Evolutionary conservation across 2,797 vertebrate species (phyloP), one percentile per base, ranked within the genome.

Genomic region (Anisognathus igniventris): DNA sequence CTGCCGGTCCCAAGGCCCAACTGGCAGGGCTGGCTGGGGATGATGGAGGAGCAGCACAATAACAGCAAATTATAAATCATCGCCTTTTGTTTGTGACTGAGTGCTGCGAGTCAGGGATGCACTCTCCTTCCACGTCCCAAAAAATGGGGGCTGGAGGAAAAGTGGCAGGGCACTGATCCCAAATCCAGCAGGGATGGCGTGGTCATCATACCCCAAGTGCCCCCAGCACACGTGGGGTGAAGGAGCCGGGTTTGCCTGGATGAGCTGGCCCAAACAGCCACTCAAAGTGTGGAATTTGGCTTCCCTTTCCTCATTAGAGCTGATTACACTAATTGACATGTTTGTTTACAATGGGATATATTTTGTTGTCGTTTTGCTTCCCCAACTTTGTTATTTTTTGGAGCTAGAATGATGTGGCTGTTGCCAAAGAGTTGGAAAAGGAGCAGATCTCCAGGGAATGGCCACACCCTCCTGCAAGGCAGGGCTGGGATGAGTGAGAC

Each of bases 1-100:
- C 72, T 86, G 58, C 68, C 21, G 25, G 33, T 92, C 92, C 92
- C 93, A 88, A 73, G 76, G 88, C 68, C 94, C 93, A 64, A 74
- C 81, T 96, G 92, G 68, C 75, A 93, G 79, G 88, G 79, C 80
- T 91, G 93, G 82, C 72, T 83, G 10, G 2, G 90, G 39, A 76
- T 80, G 93, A 95, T 54, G 66, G 92, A 96, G 85, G 92, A 95
- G 74, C 96, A 92, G 86, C 86, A 93, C 83, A 97, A 96, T 95
- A 86, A 83, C n/a, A 12, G 89, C 86, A 91, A 97, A 97, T 96
- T 97, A 91, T 93, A 97, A 97, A 97, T 98, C 96, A 97, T 50
- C 6, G 75, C 78, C 95, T 97, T 98, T 97, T 97, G 96, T 97
- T 94, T 88, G 70, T 9, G 58, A 84, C 78, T 50, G 90, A 96